Percentiles rank a stretch among this genome's conserved stretches.
These are phyloP conservation scores for Fulmarus glacialis DNA, from an alignment of 2,113 vertebrate species.

Conservation along the genomic window DNA sequence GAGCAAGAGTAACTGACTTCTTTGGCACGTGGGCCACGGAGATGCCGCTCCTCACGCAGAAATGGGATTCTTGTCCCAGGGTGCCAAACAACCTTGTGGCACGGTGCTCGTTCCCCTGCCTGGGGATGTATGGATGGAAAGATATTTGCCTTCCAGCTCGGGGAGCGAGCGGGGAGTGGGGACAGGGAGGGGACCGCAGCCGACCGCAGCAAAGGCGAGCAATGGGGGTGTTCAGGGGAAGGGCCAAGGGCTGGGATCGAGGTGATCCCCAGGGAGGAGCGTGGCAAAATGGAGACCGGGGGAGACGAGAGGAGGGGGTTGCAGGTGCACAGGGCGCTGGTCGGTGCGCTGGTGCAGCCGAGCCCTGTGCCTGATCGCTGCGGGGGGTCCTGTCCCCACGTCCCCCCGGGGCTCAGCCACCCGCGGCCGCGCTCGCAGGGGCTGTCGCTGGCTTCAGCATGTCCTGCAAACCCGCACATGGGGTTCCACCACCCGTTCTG, in stretches of 20 bases:
- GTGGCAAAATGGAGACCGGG: rapidly evolving
- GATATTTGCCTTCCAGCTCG: not conserved
- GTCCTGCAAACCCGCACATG: not conserved
- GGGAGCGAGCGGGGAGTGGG: not conserved
- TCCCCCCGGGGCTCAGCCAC: rapidly evolving
- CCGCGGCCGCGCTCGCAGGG: rapidly evolving
- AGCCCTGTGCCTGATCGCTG: not conserved
- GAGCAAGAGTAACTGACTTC: not conserved
- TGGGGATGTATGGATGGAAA: not conserved
- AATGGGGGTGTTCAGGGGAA: not conserved
- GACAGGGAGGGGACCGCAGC: not conserved
- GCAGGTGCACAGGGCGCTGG: not conserved
- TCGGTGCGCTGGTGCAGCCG: rapidly evolving
- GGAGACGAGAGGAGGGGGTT: not conserved
- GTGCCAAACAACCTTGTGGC: not conserved
- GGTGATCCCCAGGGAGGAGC: not conserved
- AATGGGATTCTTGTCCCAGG: not conserved
- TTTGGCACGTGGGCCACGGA: rapidly evolving
- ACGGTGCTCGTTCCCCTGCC: not conserved
- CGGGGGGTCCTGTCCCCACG: not conserved
- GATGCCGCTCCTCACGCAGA: rapidly evolving
- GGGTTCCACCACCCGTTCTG: rapidly evolving
- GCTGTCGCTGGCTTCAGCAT: not conserved
- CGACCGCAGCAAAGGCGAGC: rapidly evolving
- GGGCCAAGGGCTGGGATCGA: not conserved